Conservation (phyloP, 2,113 vertebrate species). For the Alligator sinensis region DNA sequence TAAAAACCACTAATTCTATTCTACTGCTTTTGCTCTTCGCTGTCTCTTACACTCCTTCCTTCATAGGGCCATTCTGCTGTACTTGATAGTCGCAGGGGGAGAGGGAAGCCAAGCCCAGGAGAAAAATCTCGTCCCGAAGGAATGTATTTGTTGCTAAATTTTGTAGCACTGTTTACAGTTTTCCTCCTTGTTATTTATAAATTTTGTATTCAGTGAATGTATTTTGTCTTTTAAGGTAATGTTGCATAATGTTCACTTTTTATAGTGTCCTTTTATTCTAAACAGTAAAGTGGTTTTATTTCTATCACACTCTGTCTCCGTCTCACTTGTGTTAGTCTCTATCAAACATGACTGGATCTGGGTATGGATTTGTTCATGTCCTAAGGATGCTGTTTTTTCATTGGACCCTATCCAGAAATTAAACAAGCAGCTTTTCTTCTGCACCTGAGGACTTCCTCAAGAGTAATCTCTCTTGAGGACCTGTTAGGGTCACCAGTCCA, state of each 20-base stretch:
- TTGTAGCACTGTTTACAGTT: conserved; percentile 86
- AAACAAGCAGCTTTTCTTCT: background rate
- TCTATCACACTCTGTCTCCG: conserved; percentile 81
- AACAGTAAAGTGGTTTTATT: conserved; percentile 89
- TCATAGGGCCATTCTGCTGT: conserved; percentile 67
- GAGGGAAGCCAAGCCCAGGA: conserved; percentile 72
- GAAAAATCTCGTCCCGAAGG: conserved; percentile 79
- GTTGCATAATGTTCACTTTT: conserved; percentile 88
- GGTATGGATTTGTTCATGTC: conserved; percentile 14
- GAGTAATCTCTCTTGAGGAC: background rate
- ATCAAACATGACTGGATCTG: background rate
- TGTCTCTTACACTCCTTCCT: conserved; percentile 36
- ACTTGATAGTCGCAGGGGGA: conserved; percentile 72
- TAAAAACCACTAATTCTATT: background rate
- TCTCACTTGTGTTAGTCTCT: conserved; percentile 62
- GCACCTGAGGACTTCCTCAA: background rate
- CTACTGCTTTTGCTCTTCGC: conserved; percentile 42
- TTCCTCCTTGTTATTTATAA: conserved; percentile 90
- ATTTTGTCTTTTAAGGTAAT: conserved; percentile 87
- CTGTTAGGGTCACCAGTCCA: background rate
- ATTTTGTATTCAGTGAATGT: conserved; percentile 90
- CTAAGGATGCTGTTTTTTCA: conserved; percentile 12
- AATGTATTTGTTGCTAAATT: conserved; percentile 87
- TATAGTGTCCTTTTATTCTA: conserved; percentile 88
- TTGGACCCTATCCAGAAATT: background rate